These are phyloP conservation scores for Idaea dimidiata DNA, from an alignment of 2,888 invertebrate species.

Conservation along the genomic window DNA sequence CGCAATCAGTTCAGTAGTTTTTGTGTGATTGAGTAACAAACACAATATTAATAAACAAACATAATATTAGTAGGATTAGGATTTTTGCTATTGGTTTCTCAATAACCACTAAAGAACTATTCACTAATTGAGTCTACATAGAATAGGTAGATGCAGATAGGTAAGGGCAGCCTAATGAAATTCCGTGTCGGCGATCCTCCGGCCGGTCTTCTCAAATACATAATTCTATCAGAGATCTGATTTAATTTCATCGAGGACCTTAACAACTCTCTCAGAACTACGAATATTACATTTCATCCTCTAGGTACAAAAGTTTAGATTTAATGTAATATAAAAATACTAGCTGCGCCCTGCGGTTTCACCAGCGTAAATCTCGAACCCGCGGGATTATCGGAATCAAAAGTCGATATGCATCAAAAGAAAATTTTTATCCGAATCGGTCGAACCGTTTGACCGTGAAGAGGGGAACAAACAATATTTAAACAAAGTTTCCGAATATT, in stretches of 20 bases:
- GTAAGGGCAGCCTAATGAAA: background rate
- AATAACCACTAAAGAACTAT: background rate
- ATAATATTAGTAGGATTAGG: too few species aligned
- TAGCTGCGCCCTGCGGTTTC: background rate
- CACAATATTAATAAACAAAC: too few species aligned
- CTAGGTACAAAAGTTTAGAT: background rate
- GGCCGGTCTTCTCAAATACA: conserved; percentile 1
- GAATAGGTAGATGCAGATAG: background rate
- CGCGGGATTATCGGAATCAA: too few species aligned
- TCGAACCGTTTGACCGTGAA: too few species aligned
- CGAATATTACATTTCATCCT: background rate
- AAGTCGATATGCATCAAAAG: too few species aligned
- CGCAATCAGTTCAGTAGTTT: too few species aligned
- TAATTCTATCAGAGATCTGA: background rate
- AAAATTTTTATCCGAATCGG: too few species aligned
- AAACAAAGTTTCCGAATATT: too few species aligned
- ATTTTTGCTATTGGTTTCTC: too few species aligned
- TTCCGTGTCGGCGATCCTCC: background rate
- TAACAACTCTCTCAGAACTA: background rate
- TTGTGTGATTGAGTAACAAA: too few species aligned
- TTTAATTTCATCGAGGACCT: background rate
- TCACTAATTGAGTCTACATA: background rate
- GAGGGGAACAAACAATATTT: too few species aligned
- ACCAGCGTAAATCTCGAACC: too few species aligned
- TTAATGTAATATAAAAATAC: background rate